Conservation (phyloP, 2,888 invertebrate species). For the Aphidoletes aphidimyza region DNA sequence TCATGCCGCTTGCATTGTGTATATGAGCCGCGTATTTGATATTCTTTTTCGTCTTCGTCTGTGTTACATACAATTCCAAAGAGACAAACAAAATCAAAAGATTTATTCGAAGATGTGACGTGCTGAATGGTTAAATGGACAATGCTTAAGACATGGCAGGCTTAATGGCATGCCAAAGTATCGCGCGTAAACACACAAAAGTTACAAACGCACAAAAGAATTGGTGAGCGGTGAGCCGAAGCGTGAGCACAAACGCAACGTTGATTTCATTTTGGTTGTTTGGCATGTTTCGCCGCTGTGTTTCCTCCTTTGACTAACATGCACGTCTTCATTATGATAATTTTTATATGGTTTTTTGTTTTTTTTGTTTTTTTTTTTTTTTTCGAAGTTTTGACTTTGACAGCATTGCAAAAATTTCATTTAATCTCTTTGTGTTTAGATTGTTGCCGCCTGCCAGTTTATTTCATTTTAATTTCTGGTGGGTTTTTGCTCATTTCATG, state of each 20-base stretch:
- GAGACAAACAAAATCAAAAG: neutral
- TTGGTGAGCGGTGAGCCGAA: no score
- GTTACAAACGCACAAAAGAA: no score
- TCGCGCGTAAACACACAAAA: neutral
- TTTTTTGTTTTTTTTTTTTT: no score
- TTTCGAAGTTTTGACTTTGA: neutral
- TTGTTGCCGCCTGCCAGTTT: neutral
- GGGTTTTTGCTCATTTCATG: no score
- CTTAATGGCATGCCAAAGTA: neutral
- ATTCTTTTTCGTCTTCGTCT: neutral
- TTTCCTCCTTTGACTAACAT: neutral
- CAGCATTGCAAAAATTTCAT: slow-evolving; percentile 27
- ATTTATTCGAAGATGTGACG: slow-evolving; percentile 43
- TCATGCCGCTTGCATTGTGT: neutral
- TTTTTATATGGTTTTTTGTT: no score
- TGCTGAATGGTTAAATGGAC: slow-evolving; percentile 42
- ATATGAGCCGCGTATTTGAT: neutral
- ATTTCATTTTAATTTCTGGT: no score
- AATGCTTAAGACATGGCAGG: neutral
- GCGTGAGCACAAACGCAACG: no score
- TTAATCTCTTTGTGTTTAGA: neutral
- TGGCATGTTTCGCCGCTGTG: no score
- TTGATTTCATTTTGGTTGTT: no score
- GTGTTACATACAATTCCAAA: neutral
- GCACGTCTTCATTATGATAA: slow-evolving; percentile 49